Evolutionary conservation across 1,140 invertebrate species (phyloP), one percentile per base, ranked within the genome.

Genomic region (Lepidurus apus): DNA sequence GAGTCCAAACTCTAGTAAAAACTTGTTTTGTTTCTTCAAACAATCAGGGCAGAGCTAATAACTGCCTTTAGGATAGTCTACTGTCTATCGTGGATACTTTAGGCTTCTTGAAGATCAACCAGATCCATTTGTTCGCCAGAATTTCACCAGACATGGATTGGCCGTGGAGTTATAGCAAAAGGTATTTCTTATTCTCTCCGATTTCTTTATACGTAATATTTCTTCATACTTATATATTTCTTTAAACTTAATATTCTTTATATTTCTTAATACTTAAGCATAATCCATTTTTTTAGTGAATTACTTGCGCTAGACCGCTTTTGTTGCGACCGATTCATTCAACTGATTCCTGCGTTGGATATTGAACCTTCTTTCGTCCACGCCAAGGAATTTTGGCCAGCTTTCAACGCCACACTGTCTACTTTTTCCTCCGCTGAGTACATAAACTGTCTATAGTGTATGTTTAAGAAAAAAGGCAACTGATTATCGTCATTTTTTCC

Each of bases 221-320:
- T n/a, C n/a, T n/a, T n/a, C n/a, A n/a, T n/a, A n/a, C n/a, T n/a
- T n/a, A n/a, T n/a, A n/a, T n/a, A n/a, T n/a, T n/a, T n/a, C n/a
- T n/a, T n/a, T n/a, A n/a, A n/a, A n/a, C n/a, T n/a, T n/a, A n/a
- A n/a, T n/a, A n/a, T n/a, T n/a, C n/a, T n/a, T n/a, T n/a, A n/a
- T n/a, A n/a, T n/a, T n/a, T n/a, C n/a, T n/a, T n/a, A n/a, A n/a
- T n/a, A n/a, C n/a, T n/a, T n/a, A n/a, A n/a, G n/a, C n/a, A n/a
- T n/a, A n/a, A n/a, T n/a, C n/a, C n/a, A n/a, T n/a, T n/a, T n/a
- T n/a, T n/a, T 7, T 82, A 89, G 88, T 80, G 89, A 90, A 82
- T 86, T 91, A 82, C 85, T 91, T 13, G 89, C 89, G 6, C 83
- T 91, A n/a, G 89, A 90, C 81, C 85, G 88, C 45, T 90, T 89